Base-by-base conservation (phyloP, 2,797 vertebrate species). In the Picus viridis region DNA sequence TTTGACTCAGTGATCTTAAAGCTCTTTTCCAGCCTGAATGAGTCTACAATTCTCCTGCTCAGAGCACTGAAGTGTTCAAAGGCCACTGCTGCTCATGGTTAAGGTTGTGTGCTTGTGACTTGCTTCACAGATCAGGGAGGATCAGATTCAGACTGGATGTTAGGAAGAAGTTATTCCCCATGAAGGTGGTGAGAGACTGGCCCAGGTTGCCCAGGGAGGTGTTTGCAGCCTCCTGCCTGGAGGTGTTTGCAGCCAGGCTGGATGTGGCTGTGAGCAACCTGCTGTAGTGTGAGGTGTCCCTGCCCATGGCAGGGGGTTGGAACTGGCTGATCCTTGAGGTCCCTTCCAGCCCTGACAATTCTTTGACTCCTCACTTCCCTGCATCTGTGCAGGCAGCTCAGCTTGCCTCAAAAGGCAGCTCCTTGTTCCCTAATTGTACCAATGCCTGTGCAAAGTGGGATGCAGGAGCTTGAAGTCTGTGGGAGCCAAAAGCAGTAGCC, bases 71-170 rank as follows among this genome's bases (percentile, higher is more conserved):
- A 36, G 16, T 7, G 53, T 61, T 80, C 22, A 8, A 15, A 23
- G 54, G 23, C 51, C 24, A 17, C 64, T 1, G 2, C 26, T 9
- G 16, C 30, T 56, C 3, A 0, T 24, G 15, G 2, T 43, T 43
- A 17, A 51, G 49, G n/a, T 51, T 7, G 9, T 23, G 0, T 51
- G 59, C 30, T 57, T 22, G 47, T 72, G 59, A 15, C 47, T 45
- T 41, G 64, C 65, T 71, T 65, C 3, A 4, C 59, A 41, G 71
- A 34, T 53, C 32, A 14, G 26, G 29, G 20, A 71, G 39, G 16
- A 29, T 39, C 36, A 39, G 36, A 39, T 39, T 39, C 10, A 39
- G 36, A 39, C 12, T 39, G 36, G 36, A 39, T 39, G 36, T 39
- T 39, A 39, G 36, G 36, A 39, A 39, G 36, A 39, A 39, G 36